Conservation (phyloP, 1,140 invertebrate species). For the Portunus trituberculatus region DNA sequence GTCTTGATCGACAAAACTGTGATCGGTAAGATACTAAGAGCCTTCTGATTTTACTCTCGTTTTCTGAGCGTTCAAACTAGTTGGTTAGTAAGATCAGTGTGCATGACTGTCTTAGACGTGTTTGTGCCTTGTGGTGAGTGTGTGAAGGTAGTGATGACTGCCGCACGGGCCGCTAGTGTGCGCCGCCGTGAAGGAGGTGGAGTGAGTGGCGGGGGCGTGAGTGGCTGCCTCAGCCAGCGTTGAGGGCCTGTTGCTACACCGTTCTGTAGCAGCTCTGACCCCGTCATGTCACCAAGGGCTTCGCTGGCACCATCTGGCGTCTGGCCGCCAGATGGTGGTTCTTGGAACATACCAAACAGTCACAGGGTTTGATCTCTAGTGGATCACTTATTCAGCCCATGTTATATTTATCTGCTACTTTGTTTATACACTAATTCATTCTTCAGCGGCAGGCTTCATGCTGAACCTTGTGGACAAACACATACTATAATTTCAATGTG, state of each 20-base stretch:
- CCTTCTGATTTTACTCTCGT: neutral
- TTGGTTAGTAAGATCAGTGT: neutral
- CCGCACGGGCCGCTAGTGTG: neutral
- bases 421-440: neutral
- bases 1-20: conserved; percentile 71
- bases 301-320: neutral
- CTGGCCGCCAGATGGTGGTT: neutral
- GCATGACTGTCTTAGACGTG: neutral
- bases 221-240: neutral
- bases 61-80: neutral
- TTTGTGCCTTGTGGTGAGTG: neutral
- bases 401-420: neutral
- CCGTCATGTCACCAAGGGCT: neutral
- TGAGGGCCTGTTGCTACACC: neutral
- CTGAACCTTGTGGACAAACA: neutral
- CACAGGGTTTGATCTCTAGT: neutral
- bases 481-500: neutral
- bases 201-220: neutral
- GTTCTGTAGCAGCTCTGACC: neutral
- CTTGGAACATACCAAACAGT: neutral
- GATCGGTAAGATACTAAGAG: conserved; percentile 48
- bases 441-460: neutral
- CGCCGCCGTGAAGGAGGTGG: neutral
- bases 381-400: neutral
- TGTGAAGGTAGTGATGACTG: neutral